phyloP scores from a whole-genome alignment of 2,113 vertebrate species.

The Promerops cafer region DNA sequence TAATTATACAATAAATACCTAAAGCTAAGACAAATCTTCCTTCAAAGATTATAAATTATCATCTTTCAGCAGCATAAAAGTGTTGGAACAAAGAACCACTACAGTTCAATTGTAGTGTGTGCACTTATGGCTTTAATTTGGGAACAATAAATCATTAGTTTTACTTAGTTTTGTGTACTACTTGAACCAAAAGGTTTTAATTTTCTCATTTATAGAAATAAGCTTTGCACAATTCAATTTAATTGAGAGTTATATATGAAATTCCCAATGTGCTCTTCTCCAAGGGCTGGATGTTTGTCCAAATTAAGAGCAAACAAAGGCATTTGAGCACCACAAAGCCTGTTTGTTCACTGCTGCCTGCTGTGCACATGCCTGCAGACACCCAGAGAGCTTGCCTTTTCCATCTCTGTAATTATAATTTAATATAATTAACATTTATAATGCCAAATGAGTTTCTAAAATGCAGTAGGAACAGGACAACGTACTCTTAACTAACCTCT shows the following conservation, averaged over 20 bases:
- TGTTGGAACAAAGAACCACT: slow-evolving; percentile 48
- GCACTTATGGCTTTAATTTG: slow-evolving; percentile 48
- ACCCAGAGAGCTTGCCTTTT: not conserved
- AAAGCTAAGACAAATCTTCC: not conserved
- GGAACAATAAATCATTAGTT: slow-evolving; percentile 65
- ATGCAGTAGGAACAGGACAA: not conserved
- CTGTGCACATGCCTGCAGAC: not conserved
- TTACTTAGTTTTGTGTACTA: slow-evolving; percentile 29
- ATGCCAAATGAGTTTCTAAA: not conserved
- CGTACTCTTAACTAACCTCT: not conserved
- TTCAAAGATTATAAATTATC: slow-evolving; percentile 18
- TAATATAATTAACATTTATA: not conserved
- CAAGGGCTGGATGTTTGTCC: not conserved
- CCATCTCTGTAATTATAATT: not conserved
- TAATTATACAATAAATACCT: not conserved
- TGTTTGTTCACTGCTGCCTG: slow-evolving; percentile 14
- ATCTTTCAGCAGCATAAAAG: slow-evolving; percentile 22
- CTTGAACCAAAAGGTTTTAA: slow-evolving; percentile 52
- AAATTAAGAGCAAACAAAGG: slow-evolving; percentile 43
- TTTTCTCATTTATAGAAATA: slow-evolving; percentile 62
- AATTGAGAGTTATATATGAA: slow-evolving; percentile 38
- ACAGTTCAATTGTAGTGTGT: not conserved
- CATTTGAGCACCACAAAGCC: not conserved
- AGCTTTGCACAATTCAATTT: slow-evolving; percentile 45
- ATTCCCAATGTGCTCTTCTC: slow-evolving; percentile 26